Conservation (phyloP, 2,888 invertebrate genomes). For the Leuctra nigra region DNA sequence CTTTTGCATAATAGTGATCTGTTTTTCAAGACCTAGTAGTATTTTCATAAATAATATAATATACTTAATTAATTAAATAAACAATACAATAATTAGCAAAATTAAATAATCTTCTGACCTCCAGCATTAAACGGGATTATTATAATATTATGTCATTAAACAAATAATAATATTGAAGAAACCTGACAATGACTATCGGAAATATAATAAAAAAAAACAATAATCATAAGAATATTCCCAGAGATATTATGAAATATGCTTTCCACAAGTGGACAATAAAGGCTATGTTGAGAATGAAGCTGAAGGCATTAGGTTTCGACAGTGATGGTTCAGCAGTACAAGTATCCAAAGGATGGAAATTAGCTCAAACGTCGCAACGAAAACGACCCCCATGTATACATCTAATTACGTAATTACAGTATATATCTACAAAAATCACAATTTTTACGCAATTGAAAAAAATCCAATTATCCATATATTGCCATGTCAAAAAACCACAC, state of each 20-base stretch:
- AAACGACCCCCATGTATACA: too few relatives aligned
- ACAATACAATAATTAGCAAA: neutral
- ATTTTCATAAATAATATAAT: constrained; percentile 12
- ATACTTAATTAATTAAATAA: constrained; percentile 18
- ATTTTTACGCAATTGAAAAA: constrained; percentile 14
- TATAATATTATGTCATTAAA: constrained; percentile 1
- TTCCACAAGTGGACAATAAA: neutral
- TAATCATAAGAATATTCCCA: constrained; percentile 1
- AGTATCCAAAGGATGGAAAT: too few relatives aligned
- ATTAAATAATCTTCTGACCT: constrained; percentile 8
- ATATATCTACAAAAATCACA: neutral
- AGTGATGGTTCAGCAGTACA: too few relatives aligned
- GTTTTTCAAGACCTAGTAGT: neutral
- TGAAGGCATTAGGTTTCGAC: neutral
- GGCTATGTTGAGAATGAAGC: neutral
- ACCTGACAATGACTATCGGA: constrained; percentile 21
- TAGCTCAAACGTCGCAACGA: too few relatives aligned
- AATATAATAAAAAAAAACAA: neutral
- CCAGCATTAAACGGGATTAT: neutral
- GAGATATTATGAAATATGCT: constrained; percentile 3
- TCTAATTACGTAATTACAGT: neutral
- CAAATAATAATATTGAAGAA: constrained; percentile 13
- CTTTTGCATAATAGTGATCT: too few relatives aligned
- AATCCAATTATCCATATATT: neutral
- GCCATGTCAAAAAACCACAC: constrained; percentile 9